Conservation (phyloP, 2,113 vertebrate genomes). For the Polypterus bichir region DNA sequence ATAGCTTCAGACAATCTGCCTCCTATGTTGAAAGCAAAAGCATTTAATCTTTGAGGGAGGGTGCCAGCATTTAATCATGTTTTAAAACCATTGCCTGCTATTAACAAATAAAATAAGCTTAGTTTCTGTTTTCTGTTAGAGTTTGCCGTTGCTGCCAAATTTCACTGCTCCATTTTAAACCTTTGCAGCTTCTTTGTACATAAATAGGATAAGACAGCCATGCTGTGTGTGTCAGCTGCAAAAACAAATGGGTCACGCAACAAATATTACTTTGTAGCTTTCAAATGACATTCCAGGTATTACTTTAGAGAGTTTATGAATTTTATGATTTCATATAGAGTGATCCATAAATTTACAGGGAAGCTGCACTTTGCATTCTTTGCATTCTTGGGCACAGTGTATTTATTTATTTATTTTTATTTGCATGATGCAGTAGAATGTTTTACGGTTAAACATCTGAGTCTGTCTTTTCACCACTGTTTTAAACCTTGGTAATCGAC, state of each 20-base stretch:
- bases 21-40: not conserved
- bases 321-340: not conserved
- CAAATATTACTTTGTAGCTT: not conserved
- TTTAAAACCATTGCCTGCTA: slow-evolving; percentile 7
- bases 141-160: slow-evolving; percentile 6
- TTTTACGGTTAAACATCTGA: too few species aligned
- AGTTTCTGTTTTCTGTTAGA: slow-evolving; percentile 7
- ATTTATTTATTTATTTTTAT: too few species aligned
- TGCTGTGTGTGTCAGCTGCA: not conserved
- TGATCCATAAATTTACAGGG: too few species aligned
- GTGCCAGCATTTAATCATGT: not conserved
- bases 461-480: too few species aligned
- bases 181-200: slow-evolving; percentile 1
- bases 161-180: not conserved
- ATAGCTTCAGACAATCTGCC: slow-evolving; percentile 1
- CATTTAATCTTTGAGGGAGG: slow-evolving; percentile 1
- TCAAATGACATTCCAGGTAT: slow-evolving; percentile 7
- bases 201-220: not conserved
- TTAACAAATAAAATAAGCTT: slow-evolving; percentile 3
- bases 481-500: too few species aligned
- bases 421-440: too few species aligned
- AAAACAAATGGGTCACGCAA: slow-evolving; percentile 2
- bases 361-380: too few species aligned
- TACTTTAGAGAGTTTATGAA: not conserved
- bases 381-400: too few species aligned